Conservation (phyloP, 1,140 invertebrate species). For the Drosophila murphyi region DNA sequence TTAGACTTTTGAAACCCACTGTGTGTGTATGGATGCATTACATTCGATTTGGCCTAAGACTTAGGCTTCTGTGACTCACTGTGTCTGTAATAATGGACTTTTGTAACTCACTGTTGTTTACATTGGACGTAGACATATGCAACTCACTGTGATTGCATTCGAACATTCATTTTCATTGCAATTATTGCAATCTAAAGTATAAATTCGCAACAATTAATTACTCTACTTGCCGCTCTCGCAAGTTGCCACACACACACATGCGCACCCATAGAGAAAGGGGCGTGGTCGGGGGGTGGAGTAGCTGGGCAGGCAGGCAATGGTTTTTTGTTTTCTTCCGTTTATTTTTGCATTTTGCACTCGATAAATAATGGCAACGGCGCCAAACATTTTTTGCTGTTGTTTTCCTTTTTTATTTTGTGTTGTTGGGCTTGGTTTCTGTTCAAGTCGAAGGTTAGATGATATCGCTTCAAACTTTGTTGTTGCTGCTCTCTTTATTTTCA, state of each 20-base stretch:
- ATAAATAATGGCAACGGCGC: constrained; percentile 62
- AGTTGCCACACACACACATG: constrained; percentile 2
- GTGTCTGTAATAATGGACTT: too few species aligned
- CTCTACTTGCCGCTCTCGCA: constrained; percentile 32
- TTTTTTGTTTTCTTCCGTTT: constrained; percentile 2
- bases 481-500: background rate
- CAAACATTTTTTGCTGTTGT: constrained; percentile 29
- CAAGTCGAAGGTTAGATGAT: constrained; percentile 80
- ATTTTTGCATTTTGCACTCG: constrained; percentile 54
- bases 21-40: too few species aligned
- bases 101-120: too few species aligned
- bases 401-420: constrained; percentile 38
- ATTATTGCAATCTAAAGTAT: background rate
- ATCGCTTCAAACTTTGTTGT: constrained; percentile 45
- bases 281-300: background rate
- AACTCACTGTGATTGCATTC: background rate
- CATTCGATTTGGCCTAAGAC: too few species aligned
- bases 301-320: constrained; percentile 23
- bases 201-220: constrained; percentile 16
- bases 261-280: too few species aligned
- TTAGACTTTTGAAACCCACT: too few species aligned
- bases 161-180: background rate
- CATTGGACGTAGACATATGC: background rate
- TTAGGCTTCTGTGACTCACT: too few species aligned
- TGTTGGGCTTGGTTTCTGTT: constrained; percentile 42